Percentiles rank a stretch among this genome's conserved stretches.
Conservation (phyloP, 2,113 vertebrate species). For the Hemichromis elongatus region DNA sequence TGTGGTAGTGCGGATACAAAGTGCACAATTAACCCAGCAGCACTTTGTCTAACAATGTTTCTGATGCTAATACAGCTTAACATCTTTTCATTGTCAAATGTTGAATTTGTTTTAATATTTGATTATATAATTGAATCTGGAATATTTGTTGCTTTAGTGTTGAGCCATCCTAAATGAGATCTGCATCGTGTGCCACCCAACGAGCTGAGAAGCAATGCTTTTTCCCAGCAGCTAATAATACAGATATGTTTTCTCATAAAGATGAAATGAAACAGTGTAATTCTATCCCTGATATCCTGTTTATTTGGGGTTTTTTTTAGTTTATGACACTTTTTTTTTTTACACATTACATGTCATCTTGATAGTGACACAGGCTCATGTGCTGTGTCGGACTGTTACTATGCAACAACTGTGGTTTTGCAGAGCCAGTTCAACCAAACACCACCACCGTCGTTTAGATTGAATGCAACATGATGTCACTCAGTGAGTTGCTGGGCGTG, state of each 20-base stretch:
- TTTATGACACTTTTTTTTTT: not conserved
- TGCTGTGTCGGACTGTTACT: not conserved
- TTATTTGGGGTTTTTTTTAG: not conserved
- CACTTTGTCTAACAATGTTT: not conserved
- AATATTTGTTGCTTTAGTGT: not conserved
- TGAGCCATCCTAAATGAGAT: conserved; percentile 21
- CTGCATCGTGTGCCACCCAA: not conserved
- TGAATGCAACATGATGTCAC: conserved; percentile 24
- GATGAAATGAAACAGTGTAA: not conserved
- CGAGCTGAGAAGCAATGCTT: not conserved
- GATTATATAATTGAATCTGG: not conserved
- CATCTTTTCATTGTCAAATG: not conserved
- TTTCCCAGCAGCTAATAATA: not conserved
- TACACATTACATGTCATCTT: not conserved
- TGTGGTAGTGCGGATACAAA: not conserved
- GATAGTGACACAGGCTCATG: not conserved
- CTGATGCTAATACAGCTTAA: not conserved
- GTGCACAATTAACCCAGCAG: not conserved
- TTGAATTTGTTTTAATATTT: not conserved
- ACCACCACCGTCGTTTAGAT: not conserved
- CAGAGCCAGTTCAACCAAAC: not conserved
- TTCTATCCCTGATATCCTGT: not conserved
- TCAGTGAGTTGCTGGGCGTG: not conserved
- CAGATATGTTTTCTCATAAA: not conserved
- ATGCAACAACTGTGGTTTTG: not conserved